Evolutionary conservation across 2,113 vertebrate species (phyloP).

Genomic region (Talpa occidentalis): DNA sequence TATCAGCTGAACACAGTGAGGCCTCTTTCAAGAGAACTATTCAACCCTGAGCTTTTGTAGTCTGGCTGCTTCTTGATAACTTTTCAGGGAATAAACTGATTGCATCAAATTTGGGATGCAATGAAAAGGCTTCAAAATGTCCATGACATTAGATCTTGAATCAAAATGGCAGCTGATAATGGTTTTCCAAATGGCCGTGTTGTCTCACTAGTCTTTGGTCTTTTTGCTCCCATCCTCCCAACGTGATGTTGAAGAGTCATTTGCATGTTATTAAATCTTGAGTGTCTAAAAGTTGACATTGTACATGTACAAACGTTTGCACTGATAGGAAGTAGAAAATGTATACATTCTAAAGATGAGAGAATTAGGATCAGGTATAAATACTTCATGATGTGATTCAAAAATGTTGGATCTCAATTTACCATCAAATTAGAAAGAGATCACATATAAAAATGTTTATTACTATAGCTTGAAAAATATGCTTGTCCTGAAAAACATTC

Average conservation of each 20-base stretch:
- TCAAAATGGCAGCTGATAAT: conserved; percentile 69
- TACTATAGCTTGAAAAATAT: background rate
- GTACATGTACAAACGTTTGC: background rate
- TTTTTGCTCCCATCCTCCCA: background rate
- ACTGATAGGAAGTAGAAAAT: background rate
- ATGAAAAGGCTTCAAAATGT: conserved; percentile 62
- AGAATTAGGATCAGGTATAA: background rate
- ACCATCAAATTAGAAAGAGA: background rate
- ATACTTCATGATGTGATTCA: background rate
- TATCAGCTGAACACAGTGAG: conserved; percentile 78
- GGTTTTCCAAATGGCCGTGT: conserved; percentile 28
- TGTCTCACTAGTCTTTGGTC: background rate
- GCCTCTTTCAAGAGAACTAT: conserved; percentile 73
- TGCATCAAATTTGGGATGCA: conserved; percentile 33
- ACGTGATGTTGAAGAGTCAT: background rate
- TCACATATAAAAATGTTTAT: background rate
- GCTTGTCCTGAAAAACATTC: background rate
- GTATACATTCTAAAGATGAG: background rate
- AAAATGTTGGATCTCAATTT: background rate
- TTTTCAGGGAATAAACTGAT: conserved; percentile 64
- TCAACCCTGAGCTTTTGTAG: conserved; percentile 67
- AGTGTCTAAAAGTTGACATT: background rate
- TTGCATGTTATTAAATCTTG: background rate
- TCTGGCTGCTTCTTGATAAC: conserved; percentile 74
- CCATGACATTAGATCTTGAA: conserved; percentile 52